Evolutionary conservation across 2,888 invertebrate species (phyloP), one percentile per base, ranked within the genome.

Genomic region (Dolichomitus sp.): DNA sequence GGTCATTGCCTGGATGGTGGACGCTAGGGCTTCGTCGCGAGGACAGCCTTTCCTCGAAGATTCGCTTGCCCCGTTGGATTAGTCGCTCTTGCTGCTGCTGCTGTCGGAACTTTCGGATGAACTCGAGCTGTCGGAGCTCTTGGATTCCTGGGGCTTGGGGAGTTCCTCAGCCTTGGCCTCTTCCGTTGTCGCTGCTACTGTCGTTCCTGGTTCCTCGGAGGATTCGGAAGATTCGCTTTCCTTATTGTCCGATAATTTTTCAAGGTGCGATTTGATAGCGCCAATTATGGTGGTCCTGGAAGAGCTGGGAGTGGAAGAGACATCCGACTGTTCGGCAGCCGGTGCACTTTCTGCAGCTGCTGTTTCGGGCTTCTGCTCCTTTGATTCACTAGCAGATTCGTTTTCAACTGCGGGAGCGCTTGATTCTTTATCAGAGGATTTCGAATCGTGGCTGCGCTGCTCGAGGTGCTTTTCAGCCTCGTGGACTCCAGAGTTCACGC

Each of bases 121-220:
- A 27, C 30, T 61, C 37, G 61, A 61, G 61, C 37, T 61, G 12
- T 85, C 81, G 75, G 61, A 7, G n/a, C 33, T 37, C 69, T 84
- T 85, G 63, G 92, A 88, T 70, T 94, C 91, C 65, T 92, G 89
- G 30, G 88, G 88, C 52, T 90, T 90, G 70, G 89, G 89, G 33
- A 87, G 90, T 76, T 88, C 91, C 81, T 94, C 94, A 63, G 93
- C 92, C 93, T 88, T 94, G 94, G 86, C 88, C 82, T 88, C 88
- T 79, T 94, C 94, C 81, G 48, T 63, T 82, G 52, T 86, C 86
- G 27, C 6, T 1, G 57, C 40, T 11, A 85, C 63, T 9, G 80
- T 12, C 12, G 42, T 19, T 0, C 76, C 14, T 33, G 12, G 19
- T 40, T n/a, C 61, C 61, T 61, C 37, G 33, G 30, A n/a, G 4